These are phyloP conservation scores for Cardiocondyla obscurior DNA, from an alignment of 1,140 invertebrate species.

Conservation along the genomic window DNA sequence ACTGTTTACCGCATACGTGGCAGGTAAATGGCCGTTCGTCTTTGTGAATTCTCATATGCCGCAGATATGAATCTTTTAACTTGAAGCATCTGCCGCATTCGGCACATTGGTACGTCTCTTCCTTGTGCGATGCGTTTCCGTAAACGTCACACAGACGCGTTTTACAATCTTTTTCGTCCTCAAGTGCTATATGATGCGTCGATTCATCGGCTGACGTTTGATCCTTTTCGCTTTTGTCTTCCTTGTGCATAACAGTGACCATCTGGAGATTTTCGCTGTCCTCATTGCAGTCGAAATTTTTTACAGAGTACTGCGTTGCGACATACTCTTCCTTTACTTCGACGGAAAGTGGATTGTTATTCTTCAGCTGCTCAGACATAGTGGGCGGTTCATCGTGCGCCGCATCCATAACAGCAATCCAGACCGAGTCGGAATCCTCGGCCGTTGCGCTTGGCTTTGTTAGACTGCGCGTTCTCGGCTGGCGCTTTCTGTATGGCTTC, in stretches of 20 bases:
- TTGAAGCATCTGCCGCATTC: conserved; percentile 84
- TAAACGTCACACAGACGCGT: background rate
- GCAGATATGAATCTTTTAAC: conserved; percentile 81
- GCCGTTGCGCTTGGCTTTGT: conserved; percentile 20
- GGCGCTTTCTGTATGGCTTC: conserved; percentile 65
- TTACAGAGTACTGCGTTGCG: background rate
- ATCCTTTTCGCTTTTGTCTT: background rate
- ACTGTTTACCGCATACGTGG: conserved; percentile 87
- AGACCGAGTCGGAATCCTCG: conserved; percentile 63
- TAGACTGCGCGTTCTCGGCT: conserved; percentile 6
- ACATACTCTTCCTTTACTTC: conserved; percentile 32
- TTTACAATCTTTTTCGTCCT: background rate
- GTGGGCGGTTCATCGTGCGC: conserved; percentile 38
- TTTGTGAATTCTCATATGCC: conserved; percentile 85
- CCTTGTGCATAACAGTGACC: background rate
- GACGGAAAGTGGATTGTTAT: conserved; percentile 20
- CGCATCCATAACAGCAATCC: conserved; percentile 62
- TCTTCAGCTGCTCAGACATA: conserved; percentile 40
- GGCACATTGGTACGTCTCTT: conserved; percentile 76
- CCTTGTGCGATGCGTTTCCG: conserved; percentile 6
- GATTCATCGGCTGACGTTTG: background rate
- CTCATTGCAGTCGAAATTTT: background rate
- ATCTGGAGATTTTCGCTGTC: background rate
- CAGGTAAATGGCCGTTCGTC: conserved; percentile 90
- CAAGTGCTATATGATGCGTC: background rate